Percentiles rank a stretch among this genome's conserved stretches.
These are phyloP conservation scores for Adrianichthys oophorus DNA, from an alignment of 2,797 vertebrate genomes.

Conservation along the genomic window DNA sequence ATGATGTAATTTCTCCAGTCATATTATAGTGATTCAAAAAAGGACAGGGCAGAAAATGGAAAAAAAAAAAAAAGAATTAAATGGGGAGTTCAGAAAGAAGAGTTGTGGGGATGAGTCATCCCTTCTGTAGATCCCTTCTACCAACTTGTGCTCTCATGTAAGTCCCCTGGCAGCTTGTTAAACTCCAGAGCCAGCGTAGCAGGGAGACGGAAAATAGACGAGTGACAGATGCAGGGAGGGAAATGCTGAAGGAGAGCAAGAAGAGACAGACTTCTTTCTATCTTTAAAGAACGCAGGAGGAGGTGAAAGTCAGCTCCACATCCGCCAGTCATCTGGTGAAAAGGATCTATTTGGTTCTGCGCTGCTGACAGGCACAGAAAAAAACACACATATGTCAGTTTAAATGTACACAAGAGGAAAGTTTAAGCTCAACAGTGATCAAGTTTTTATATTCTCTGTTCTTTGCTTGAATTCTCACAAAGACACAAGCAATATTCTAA, in stretches of 20 bases:
- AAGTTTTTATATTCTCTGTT: too few relatives aligned
- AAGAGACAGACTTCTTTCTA: constrained; percentile 28
- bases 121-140: constrained; percentile 56
- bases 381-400: too few relatives aligned
- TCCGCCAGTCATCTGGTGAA: too few relatives aligned
- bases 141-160: constrained; percentile 57
- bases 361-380: too few relatives aligned
- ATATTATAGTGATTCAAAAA: constrained; percentile 8
- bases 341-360: too few relatives aligned
- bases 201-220: constrained; percentile 35
- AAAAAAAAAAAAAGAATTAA: too few relatives aligned
- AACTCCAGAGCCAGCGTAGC: constrained; percentile 50
- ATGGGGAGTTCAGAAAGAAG: constrained; percentile 35
- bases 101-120: constrained; percentile 65
- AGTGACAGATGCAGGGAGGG: constrained; percentile 56
- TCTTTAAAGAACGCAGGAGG: constrained; percentile 52
- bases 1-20: background rate
- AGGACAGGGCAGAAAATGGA: background rate
- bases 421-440: too few relatives aligned
- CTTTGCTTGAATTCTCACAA: too few relatives aligned
- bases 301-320: constrained; percentile 12
- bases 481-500: too few relatives aligned
- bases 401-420: too few relatives aligned
- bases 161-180: constrained; percentile 73
- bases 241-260: constrained; percentile 37